These are phyloP conservation scores for Drosophila mauritiana DNA, from an alignment of 1,140 invertebrate species.

Conservation along the genomic window DNA sequence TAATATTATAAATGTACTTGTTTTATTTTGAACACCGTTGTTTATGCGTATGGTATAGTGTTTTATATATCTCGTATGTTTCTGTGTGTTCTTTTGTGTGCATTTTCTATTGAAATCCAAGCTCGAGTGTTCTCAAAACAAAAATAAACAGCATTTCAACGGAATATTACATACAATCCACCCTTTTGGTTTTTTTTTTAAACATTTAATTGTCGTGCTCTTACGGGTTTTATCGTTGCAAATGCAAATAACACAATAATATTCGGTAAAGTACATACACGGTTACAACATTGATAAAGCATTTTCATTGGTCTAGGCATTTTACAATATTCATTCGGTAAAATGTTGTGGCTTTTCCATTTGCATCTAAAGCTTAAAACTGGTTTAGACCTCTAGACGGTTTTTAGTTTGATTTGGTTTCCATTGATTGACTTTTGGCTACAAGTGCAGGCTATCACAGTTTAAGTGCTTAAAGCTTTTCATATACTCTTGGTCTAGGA, in stretches of 20 bases:
- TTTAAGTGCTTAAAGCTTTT: conserved; percentile 46
- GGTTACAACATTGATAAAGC: conserved; percentile 69
- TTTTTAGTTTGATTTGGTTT: conserved; percentile 18
- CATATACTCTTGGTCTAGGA: conserved; percentile 22
- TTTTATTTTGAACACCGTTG: conserved; percentile 2
- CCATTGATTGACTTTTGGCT: conserved; percentile 27
- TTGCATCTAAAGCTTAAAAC: conserved; percentile 6
- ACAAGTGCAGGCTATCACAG: conserved; percentile 51
- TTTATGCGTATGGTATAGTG: background rate
- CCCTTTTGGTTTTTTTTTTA: conserved; percentile 4
- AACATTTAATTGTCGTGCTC: conserved; percentile 58
- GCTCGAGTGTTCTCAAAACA: conserved; percentile 31
- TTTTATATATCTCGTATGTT: background rate
- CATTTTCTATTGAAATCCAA: conserved; percentile 41
- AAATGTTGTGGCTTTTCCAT: too few species aligned
- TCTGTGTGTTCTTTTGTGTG: conserved; percentile 17
- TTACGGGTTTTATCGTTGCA: conserved; percentile 24
- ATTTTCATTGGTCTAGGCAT: conserved; percentile 35
- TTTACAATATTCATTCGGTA: conserved; percentile 35
- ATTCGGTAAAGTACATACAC: conserved; percentile 53
- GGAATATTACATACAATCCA: conserved; percentile 13
- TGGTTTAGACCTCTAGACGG: conserved; percentile 13
- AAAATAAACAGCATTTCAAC: conserved; percentile 27
- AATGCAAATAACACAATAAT: conserved; percentile 50
- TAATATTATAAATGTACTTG: too few species aligned